Evolutionary conservation across 2,113 vertebrate genomes (phyloP), one percentile per base, ranked within the genome.

Genomic region (Rhipidura dahli): DNA sequence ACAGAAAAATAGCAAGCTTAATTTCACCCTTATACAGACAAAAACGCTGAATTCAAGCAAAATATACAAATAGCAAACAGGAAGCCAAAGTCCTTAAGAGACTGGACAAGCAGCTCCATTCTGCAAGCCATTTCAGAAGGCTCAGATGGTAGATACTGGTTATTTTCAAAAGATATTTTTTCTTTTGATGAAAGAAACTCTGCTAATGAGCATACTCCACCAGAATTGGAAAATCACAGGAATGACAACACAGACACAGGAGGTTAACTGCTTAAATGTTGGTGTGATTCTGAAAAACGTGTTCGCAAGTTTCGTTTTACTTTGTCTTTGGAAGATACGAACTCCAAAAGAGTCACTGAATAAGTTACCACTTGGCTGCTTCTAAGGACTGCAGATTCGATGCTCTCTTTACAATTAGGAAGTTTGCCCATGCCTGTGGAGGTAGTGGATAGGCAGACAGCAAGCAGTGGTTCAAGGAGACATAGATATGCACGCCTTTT

Each of bases 381-480:
- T 87, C 85, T 93, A 30, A 75, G 53, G 70, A 93, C 51, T 92
- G 72, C 57, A 76, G 61, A 76, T 33, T 44, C 81, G 77, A 72
- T 54, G 28, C 16, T 89, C 44, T 21, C 42, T 88, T 60, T 94
- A 39, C 31, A 81, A 66, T 54, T 33, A 51, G 50, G 40, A 90
- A 70, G 27, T 63, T 68, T 91, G 73, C n/a, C 80, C 84, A 59
- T 60, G 79, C 40, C 64, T 60, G 26, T 65, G 72, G 65, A 80
- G 30, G 66, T 37, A 93, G 53, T 37, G 82, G 40, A 35, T 15
- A 60, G 42, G 51, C 15, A 88, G 89, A 75, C 6, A 73, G 68
- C 78, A 84, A 92, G 68, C 35, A 47, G 49, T n/a, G 68, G 63
- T 88, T 96, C 96, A 96, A 97, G 94, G 90, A 97, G 91, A 94